These are phyloP conservation scores for Odocoileus hemionus DNA, from an alignment of 2,113 vertebrate species.

Conservation along the genomic window DNA sequence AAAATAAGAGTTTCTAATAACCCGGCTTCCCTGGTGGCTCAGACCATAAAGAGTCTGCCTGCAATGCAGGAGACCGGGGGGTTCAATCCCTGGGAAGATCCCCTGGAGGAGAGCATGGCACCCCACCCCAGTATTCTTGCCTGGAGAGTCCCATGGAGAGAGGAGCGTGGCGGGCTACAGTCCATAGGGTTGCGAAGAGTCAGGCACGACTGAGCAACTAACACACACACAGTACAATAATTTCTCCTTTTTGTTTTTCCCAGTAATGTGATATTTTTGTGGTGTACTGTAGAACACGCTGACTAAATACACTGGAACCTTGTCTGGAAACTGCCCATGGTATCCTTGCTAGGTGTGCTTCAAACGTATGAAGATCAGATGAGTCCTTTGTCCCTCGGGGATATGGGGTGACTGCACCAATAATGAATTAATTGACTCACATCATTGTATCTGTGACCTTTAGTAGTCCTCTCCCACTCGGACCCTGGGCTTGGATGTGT, in stretches of 20 bases:
- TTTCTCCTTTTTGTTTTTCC: background rate
- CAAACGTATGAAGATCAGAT: background rate
- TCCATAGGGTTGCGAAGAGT: background rate
- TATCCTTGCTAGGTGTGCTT: background rate
- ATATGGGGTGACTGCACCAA: accelerated
- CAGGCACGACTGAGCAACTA: accelerated
- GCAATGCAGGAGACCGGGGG: background rate
- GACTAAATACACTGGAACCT: background rate
- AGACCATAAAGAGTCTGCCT: background rate
- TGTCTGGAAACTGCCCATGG: background rate
- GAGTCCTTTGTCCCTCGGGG: background rate
- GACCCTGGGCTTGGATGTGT: background rate
- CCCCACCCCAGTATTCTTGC: background rate
- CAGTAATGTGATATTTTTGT: background rate
- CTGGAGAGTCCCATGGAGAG: background rate
- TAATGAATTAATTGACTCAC: background rate
- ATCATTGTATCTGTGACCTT: background rate
- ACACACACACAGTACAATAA: background rate
- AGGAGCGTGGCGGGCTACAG: background rate
- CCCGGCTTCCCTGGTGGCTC: background rate
- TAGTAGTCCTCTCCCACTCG: background rate
- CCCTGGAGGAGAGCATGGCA: background rate
- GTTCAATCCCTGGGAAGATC: background rate
- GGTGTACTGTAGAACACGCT: background rate
- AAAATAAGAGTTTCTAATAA: background rate